Conservation (phyloP, 92 coral and sea anemone genomes). For the Isaurus tuberculatus region DNA sequence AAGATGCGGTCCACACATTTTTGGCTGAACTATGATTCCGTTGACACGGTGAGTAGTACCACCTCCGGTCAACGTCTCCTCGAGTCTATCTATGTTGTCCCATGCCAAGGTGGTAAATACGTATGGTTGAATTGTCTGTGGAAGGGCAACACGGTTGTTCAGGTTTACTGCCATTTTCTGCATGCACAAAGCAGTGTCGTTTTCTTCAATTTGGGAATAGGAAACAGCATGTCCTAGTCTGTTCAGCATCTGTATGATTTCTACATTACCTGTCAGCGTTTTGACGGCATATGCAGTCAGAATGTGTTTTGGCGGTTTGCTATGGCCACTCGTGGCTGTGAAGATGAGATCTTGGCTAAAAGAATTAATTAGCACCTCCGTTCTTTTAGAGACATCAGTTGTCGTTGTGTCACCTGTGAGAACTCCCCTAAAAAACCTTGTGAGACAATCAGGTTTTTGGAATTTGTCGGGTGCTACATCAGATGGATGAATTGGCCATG, state of each 20-base stretch:
- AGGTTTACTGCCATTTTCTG: constrained; percentile 27
- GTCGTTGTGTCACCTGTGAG: not conserved
- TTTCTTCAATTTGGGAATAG: constrained; percentile 70
- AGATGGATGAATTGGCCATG: constrained; percentile 41
- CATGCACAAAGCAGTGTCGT: constrained; percentile 57
- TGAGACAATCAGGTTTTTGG: constrained; percentile 11
- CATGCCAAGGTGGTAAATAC: constrained; percentile 48
- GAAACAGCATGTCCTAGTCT: constrained; percentile 68
- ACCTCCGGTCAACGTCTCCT: constrained; percentile 40
- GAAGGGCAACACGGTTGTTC: constrained; percentile 46
- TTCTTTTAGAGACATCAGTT: not conserved
- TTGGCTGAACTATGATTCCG: constrained; percentile 59
- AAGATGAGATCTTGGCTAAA: constrained; percentile 65
- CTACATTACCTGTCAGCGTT: constrained; percentile 57
- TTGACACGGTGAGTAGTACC: constrained; percentile 59
- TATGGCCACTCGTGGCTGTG: constrained; percentile 60
- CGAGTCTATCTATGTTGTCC: constrained; percentile 54
- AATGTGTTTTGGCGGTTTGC: constrained; percentile 73
- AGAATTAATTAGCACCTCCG: constrained; percentile 18
- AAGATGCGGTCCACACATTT: constrained; percentile 58
- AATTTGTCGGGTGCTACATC: constrained; percentile 12
- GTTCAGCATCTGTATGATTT: constrained; percentile 62
- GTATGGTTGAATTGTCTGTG: constrained; percentile 42
- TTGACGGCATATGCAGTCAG: constrained; percentile 67
- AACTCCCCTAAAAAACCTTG: constrained; percentile 1